Base-by-base conservation (phyloP, 2,113 vertebrate genomes). In the Laticauda laticaudata region DNA sequence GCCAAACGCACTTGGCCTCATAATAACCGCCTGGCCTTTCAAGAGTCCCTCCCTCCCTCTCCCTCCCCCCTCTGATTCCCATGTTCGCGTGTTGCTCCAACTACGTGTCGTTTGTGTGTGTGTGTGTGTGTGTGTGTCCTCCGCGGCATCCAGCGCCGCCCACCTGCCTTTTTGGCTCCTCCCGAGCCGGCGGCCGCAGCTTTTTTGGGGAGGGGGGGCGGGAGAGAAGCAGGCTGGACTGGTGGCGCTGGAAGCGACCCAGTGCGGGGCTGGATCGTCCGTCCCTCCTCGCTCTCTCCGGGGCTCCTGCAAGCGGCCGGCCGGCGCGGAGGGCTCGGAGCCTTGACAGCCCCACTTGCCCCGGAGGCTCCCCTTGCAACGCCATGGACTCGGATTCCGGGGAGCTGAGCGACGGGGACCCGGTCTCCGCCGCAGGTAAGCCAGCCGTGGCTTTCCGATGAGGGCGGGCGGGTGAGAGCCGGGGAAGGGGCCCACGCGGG, bases 331-430 rank as follows among this genome's bases (percentile, higher is more conserved):
- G 21, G 23, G 43, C 55, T 14, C 24, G 88, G 92, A 94, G 61
- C 53, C 2, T 2, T 26, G 24, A 85, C 81, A 11, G 90, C 39
- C 26, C 14, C 45, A 21, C 56, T 14, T 34, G n/a, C 29, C 29
- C 14, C n/a, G 29, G 29, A n/a, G 39, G 24, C 8, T 20, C 48
- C 5, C 86, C 2, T 0, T 53, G 51, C 51, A 59, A 34, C 96
- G 97, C 97, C 97, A 99, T 99, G 99, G 99, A 99, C 97, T 99
- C 98, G 92, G 99, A 99, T 97, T 99, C 99, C 26, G 99, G 98
- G 90, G 99, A 99, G 96, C 98, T 99, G 97, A 99, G 99, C 97
- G 99, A 99, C 93, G 98, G 99, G 95, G 99, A 99, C 96, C 97
- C 98, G 34, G 95, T 94, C 91, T 98, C 98, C 87, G 97, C 98